Base-by-base conservation (phyloP, 2,888 invertebrate species). In the Escarpia spicata region DNA sequence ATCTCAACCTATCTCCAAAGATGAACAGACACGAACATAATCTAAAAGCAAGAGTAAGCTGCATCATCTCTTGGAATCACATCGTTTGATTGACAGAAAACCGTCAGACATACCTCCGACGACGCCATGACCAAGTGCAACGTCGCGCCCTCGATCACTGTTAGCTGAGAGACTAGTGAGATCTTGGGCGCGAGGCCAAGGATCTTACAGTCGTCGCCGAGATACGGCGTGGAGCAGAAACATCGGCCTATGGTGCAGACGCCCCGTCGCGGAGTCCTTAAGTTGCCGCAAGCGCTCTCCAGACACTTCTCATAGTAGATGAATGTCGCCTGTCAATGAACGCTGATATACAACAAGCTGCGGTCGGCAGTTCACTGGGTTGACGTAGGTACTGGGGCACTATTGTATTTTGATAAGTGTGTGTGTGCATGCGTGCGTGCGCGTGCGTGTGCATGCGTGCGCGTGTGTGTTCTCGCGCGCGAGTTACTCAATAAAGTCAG, bases 171-270 rank as follows among this genome's bases (percentile, higher is more conserved):
- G 19, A 75, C 26, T 6, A n/a, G 75, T n/a, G 75, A 19, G 26
- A 75, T 75, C 75, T 8, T 75, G 4, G 75, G 75, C n/a, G 75
- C 75, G 19, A 75, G n/a, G 26, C 75, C 75, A 75, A 75, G 26
- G 75, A 75, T 26, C 75, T 93, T 91, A 92, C 95, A 95, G 37
- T 93, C 94, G n/a, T 92, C 92, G 43, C 95, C 95, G 58, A 92
- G 92, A 94, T 94, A 95, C 0, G 95, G 95, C 19, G 93, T 91
- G 43, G 92, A 93, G 92, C 95, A 95, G n/a, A 93, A 90, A 93
- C 95, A 95, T 12, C 92, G 92, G 75, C 95, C 95, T 92, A 94
- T 93, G 26, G 94, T 90, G 93, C 95, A 95, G 31, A 93, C 92
- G 15, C 95, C 95, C 26, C 92, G 93, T 6, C 94, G 91, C 12